A percentile compares a stretch with the other conserved stretches of the same genome.
These are phyloP conservation scores for Polydesmus complanatus DNA, from an alignment of 2,888 invertebrate genomes.

Conservation along the genomic window DNA sequence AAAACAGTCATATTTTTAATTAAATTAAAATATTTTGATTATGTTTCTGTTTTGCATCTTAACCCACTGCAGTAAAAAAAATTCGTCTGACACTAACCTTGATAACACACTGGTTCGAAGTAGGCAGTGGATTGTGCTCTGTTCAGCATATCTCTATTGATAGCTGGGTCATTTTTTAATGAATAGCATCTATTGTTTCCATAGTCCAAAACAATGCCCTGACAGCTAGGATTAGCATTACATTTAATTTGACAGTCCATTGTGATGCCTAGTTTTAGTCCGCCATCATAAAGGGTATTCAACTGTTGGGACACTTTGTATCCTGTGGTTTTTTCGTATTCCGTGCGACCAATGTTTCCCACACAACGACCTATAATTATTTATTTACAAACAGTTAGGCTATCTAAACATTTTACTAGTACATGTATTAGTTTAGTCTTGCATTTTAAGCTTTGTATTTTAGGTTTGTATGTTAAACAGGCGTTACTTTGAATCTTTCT, in stretches of 20 bases:
- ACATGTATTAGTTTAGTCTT: too few species aligned
- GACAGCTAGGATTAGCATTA: constrained; percentile 30
- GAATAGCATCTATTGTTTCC: constrained; percentile 32
- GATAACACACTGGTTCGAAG: constrained; percentile 31
- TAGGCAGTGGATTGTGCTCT: constrained; percentile 29
- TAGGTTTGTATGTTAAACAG: too few species aligned
- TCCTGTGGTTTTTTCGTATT: constrained; percentile 32
- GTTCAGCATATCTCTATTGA: constrained; percentile 27
- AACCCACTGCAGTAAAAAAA: too few species aligned
- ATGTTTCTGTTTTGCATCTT: background rate
- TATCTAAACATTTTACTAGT: too few species aligned
- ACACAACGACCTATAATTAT: constrained; percentile 7
- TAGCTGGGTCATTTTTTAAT: constrained; percentile 26
- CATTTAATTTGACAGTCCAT: constrained; percentile 32
- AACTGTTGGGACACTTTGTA: constrained; percentile 25
- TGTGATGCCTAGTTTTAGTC: constrained; percentile 29
- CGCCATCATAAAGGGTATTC: constrained; percentile 9
- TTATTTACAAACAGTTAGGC: background rate
- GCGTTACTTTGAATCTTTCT: too few species aligned
- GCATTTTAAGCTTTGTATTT: too few species aligned
- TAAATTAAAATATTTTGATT: background rate
- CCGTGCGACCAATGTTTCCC: constrained; percentile 10
- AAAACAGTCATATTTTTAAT: background rate
- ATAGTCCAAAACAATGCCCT: constrained; percentile 35
- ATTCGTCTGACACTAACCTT: too few species aligned